Percentiles rank a stretch among this genome's conserved stretches.
Conservation (phyloP, 2,888 invertebrate species). For the Agrotis clavis region DNA sequence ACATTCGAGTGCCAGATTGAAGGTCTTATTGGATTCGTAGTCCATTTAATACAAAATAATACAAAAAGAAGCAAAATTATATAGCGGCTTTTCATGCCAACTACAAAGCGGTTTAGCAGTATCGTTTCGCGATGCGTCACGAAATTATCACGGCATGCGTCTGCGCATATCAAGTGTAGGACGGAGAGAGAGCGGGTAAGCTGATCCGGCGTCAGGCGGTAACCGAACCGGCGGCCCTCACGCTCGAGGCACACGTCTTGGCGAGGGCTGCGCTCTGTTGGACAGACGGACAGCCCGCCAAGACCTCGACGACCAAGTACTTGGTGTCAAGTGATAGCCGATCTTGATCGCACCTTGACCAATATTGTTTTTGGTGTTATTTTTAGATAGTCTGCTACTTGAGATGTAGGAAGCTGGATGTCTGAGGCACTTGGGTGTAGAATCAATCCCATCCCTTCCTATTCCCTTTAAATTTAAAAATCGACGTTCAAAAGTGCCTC, state of each 20-base stretch:
- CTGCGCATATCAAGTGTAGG: slow-evolving; percentile 61
- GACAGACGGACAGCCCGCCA: slow-evolving; percentile 78
- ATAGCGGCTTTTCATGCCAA: slow-evolving; percentile 49
- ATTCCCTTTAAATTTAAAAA: too few relatives aligned
- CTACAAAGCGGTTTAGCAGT: slow-evolving; percentile 55
- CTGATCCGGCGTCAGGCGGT: slow-evolving; percentile 83
- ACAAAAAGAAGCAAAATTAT: slow-evolving; percentile 9
- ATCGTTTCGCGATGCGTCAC: slow-evolving; percentile 71
- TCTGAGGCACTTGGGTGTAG: too few relatives aligned
- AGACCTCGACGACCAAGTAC: slow-evolving; percentile 38
- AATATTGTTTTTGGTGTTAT: slow-evolving; percentile 27
- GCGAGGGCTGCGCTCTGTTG: slow-evolving; percentile 79
- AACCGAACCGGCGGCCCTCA: slow-evolving; percentile 77
- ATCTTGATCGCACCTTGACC: slow-evolving; percentile 49
- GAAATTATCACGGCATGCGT: slow-evolving; percentile 70
- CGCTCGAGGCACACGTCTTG: slow-evolving; percentile 79
- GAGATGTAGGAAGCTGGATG: too few relatives aligned
- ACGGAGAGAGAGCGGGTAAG: slow-evolving; percentile 67
- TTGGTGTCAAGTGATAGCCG: slow-evolving; percentile 54
- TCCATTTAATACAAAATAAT: background rate
- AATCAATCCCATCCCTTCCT: too few relatives aligned
- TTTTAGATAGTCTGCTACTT: background rate
- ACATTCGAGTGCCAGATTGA: background rate
- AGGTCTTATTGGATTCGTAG: background rate
- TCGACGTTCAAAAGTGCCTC: too few relatives aligned